Evolutionary conservation across 2,888 invertebrate genomes (phyloP), one percentile per base, ranked within the genome.

Genomic region (Napeogenes inachia): DNA sequence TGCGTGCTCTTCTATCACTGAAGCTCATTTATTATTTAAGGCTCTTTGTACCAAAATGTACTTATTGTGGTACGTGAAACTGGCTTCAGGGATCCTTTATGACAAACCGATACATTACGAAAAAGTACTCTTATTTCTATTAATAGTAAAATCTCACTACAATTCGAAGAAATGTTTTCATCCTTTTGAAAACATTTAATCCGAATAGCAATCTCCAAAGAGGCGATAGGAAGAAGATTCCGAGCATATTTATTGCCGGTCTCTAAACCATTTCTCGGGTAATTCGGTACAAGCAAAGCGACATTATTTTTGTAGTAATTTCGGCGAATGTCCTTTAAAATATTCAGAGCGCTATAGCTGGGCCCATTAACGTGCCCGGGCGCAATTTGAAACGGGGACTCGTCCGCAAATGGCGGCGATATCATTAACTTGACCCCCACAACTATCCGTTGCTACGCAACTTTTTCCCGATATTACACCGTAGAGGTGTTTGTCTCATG

Each of bases 221-320:
- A 82, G 81, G 86, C 79, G 85, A 84, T 82, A 79, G 82, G 82
- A 82, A 81, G 83, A 84, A 85, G 85, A 85, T 87, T 85, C 85
- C 82, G 77, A 74, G 85, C 79, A 86, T 87, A 89, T 88, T 89
- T 86, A 87, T 89, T 82, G 78, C 85, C 84, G 82, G 82, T 82
- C 83, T 84, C 82, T 83, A 81, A 89, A 88, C 86, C 84, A 85
- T 87, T 88, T 84, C 82, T 85, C 85, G 82, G 86, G 86, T 86
- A 85, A 88, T 89, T 88, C 87, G 80, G 87, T 88, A 86, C 85
- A 84, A 85, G 87, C 84, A 85, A 80, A 87, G 87, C 83, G 86
- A 86, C 89, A 88, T 89, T 89, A 90, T 89, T 90, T 89, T 89
- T 89, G 87, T 87, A 88, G 89, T 89, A 87, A 89, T 89, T 90